Percentiles rank a stretch among this genome's conserved stretches.
These are phyloP conservation scores for Meliscaeva auricollis DNA, from an alignment of 2,888 invertebrate genomes.

Conservation along the genomic window DNA sequence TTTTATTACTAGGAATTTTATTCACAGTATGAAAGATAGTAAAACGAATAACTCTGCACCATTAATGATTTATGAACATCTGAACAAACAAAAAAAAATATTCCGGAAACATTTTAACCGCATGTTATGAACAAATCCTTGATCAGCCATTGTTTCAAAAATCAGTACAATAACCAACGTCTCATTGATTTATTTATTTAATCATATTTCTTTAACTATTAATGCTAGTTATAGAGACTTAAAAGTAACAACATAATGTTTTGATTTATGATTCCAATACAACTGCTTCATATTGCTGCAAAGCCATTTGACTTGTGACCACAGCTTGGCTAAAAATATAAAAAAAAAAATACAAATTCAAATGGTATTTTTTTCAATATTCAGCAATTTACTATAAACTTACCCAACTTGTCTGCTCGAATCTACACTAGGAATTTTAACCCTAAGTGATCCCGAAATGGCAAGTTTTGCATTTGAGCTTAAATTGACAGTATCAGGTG, in stretches of 20 bases:
- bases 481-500: slow-evolving; percentile 81
- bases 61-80: no score
- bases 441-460: slow-evolving; percentile 77
- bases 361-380: not conserved
- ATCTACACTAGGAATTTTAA: slow-evolving; percentile 79
- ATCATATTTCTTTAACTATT: not conserved
- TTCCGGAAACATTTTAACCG: no score
- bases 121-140: no score
- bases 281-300: slow-evolving; percentile 81
- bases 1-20: no score
- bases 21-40: no score
- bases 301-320: slow-evolving; percentile 74
- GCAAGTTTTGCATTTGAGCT: slow-evolving; percentile 73
- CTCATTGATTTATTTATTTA: not conserved
- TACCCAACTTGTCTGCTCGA: slow-evolving; percentile 80
- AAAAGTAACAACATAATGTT: not conserved
- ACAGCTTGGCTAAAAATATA: slow-evolving; percentile 77
- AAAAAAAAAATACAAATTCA: slow-evolving; percentile 10
- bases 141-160: no score
- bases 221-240: not conserved
- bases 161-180: no score
- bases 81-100: no score
- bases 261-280: slow-evolving; percentile 79
- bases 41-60: no score
- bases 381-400: not conserved